A percentile compares a stretch with the other conserved stretches of the same genome.
Conservation (phyloP, 2,888 invertebrate genomes). For the Synergus laeviventris region DNA sequence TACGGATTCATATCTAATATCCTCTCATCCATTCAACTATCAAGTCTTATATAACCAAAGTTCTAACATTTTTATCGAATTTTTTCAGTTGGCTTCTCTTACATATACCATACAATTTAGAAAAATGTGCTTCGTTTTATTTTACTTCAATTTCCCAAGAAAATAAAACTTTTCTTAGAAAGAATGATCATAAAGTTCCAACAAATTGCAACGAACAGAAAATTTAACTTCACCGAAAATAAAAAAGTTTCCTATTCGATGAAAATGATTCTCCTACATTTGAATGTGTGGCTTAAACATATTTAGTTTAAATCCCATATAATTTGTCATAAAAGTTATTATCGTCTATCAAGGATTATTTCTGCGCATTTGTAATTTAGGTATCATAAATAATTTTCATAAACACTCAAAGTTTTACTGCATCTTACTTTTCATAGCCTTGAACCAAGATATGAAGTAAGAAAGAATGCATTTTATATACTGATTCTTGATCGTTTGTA, state of each 20-base stretch:
- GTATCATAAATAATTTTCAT: too few species aligned
- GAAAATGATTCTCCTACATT: not conserved
- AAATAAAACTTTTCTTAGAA: slow-evolving; percentile 6
- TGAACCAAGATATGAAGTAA: not conserved
- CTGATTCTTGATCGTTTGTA: not conserved
- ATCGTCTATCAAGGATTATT: not conserved
- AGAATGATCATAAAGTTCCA: slow-evolving; percentile 22
- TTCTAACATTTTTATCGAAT: slow-evolving; percentile 7
- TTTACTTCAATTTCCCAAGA: slow-evolving; percentile 7
- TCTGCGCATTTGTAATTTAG: slow-evolving; percentile 7
- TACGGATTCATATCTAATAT: not conserved
- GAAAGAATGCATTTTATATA: not conserved
- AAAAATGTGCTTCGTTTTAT: not conserved
- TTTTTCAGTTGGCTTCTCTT: not conserved
- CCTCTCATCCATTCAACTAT: not conserved
- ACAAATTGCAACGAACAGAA: not conserved
- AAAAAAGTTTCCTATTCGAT: not conserved
- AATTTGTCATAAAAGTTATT: not conserved
- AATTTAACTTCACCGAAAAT: slow-evolving; percentile 6
- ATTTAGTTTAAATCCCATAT: not conserved
- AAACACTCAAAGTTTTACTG: slow-evolving; percentile 28
- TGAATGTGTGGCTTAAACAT: not conserved
- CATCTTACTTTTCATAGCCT: slow-evolving; percentile 3
- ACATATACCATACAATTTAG: slow-evolving; percentile 5
- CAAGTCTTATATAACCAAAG: not conserved